Evolutionary conservation across 2,113 vertebrate genomes (phyloP).

Genomic region (Sturnira hondurensis): DNA sequence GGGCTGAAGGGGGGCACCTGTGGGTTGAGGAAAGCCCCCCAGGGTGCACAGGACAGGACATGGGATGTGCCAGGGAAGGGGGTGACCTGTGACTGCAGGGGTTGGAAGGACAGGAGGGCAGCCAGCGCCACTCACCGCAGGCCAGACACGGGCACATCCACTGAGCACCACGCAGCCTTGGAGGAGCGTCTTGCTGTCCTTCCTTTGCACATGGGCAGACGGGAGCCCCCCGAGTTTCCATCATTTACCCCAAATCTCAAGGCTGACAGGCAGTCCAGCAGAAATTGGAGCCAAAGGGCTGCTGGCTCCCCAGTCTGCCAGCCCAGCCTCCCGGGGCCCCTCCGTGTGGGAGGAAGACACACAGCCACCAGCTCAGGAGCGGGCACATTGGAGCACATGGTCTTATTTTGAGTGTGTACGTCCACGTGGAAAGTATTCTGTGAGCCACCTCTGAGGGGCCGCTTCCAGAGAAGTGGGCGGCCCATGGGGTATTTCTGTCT

Average conservation of each 20-base stretch:
- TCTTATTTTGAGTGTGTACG: not conserved
- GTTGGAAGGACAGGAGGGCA: not conserved
- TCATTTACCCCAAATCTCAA: not conserved
- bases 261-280: too few relatives aligned
- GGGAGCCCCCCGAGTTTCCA: too few relatives aligned
- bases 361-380: rapidly evolving
- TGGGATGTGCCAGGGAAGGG: not conserved
- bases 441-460: not conserved
- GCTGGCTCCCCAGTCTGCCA: rapidly evolving
- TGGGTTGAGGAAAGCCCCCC: not conserved
- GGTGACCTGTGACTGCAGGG: rapidly evolving
- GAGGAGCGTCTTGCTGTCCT: not conserved
- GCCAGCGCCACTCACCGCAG: not conserved
- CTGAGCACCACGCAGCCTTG: rapidly evolving
- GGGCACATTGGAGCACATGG: too few relatives aligned
- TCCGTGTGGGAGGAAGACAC: not conserved
- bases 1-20: not conserved
- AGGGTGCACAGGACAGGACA: rapidly evolving
- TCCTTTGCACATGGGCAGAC: not conserved
- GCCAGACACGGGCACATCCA: not conserved
- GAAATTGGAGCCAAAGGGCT: not conserved
- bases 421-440: not conserved
- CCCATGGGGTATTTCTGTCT: rapidly evolving
- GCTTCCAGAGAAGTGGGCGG: rapidly evolving
- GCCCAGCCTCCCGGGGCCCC: not conserved